phyloP scores from a whole-genome alignment of 2,888 invertebrate species.

The Himalopsyche tibetana region DNA sequence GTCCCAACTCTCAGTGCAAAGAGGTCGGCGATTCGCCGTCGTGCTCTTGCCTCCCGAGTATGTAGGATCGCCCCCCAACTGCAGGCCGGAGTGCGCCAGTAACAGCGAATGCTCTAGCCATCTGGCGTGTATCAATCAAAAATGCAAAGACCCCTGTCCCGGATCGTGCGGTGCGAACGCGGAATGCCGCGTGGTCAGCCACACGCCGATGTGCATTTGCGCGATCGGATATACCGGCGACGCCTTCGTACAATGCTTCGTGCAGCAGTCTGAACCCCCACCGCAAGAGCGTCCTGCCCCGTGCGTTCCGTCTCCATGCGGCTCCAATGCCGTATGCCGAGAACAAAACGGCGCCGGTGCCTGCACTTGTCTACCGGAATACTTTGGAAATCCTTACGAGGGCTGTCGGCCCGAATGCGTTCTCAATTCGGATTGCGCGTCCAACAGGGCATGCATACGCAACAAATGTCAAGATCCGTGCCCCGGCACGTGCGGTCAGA shows the following conservation, averaged over 20 bases:
- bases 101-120: no score
- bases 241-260: slow-evolving; percentile 81
- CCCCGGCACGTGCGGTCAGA: slow-evolving; percentile 86
- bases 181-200: slow-evolving; percentile 85
- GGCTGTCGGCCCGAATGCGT: slow-evolving; percentile 86
- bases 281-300: slow-evolving; percentile 75
- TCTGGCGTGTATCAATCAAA: no score
- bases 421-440: slow-evolving; percentile 84
- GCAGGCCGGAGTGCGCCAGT: no score
- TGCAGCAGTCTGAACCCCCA: slow-evolving; percentile 70
- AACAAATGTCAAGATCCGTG: slow-evolving; percentile 87
- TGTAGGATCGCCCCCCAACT: no score
- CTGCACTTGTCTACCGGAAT: slow-evolving; percentile 86
- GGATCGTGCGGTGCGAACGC: no score
- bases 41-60: no score
- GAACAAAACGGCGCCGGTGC: no score
- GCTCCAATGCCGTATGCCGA: slow-evolving; percentile 88
- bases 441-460: slow-evolving; percentile 84
- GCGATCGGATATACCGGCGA: slow-evolving; percentile 82
- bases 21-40: no score
- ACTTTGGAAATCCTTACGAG: slow-evolving; percentile 85
- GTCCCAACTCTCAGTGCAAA: no score
- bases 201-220: slow-evolving; percentile 84
- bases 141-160: no score
- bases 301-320: slow-evolving; percentile 82